Evolutionary conservation across 2,888 invertebrate species (phyloP), one percentile per base, ranked within the genome.

Genomic region (Cantharis rustica): DNA sequence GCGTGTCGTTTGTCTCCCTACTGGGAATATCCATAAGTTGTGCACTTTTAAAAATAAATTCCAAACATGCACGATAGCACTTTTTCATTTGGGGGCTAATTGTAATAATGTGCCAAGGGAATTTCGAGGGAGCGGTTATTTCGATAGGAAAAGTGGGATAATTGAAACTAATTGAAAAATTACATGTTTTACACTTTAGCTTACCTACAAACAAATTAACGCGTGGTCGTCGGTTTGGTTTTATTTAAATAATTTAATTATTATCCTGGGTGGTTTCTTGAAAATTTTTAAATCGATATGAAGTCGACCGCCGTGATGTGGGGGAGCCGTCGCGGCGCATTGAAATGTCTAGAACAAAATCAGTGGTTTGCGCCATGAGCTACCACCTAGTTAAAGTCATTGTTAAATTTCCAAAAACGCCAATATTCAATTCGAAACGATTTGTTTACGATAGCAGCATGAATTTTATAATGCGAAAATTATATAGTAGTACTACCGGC

Each of bases 341-440:
- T 66, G 64, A 15, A 26, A 64, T 69, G 9, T 23, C 23, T 23
- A 26, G 15, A 5, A 26, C 17, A 68, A 77, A 63, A 69, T 77
- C 72, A 70, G 75, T 77, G 61, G 68, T 27, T 20, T 62, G 17
- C 64, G 72, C 62, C 64, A 78, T 78, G 78, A 74, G 63, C 74
- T 61, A 71, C 69, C 64, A 74, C 47, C 62, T 78, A 68, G 62
- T 74, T 69, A 76, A 72, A 62, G 17, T 70, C 71, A 61, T 69
- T 74, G 23, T 13, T 16, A 71, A 69, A 76, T 71, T 69, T 74
- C 73, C 66, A 20, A n/a, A 23, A 69, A 78, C 69, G 64, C 27
- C 71, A 3, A 16, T 62, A 23, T 23, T 16, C 20, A n/a, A 66
- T 20, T n/a, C 61, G 61, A 61, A 69, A 17, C 16, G 31, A 69